These are phyloP conservation scores for Elysia crispata DNA, from an alignment of 2,888 invertebrate species.

Conservation along the genomic window DNA sequence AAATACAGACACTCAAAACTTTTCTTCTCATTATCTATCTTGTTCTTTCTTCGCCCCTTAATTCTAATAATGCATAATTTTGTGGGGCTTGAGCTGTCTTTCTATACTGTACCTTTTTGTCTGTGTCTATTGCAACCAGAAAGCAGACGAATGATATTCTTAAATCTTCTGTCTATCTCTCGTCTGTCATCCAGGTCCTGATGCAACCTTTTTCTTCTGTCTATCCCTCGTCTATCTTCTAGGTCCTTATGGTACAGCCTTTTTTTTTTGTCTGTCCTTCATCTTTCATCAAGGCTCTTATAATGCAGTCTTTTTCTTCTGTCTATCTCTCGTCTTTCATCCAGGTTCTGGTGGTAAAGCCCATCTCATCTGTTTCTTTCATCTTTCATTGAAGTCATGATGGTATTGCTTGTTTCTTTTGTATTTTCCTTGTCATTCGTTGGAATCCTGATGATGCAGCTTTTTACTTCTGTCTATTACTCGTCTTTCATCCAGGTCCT, in stretches of 20 bases:
- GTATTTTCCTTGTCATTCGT: no score
- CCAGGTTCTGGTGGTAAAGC: not conserved
- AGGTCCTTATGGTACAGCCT: constrained; percentile 13
- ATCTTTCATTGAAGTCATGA: no score
- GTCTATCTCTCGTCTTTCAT: constrained; percentile 37
- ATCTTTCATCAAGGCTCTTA: not conserved
- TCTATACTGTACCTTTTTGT: not conserved
- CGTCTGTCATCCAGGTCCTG: not conserved
- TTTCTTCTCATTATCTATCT: no score
- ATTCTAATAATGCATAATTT: no score
- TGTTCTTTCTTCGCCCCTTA: no score
- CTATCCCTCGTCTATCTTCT: constrained; percentile 43
- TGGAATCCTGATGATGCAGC: no score
- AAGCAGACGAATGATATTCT: not conserved
- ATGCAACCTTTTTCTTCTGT: constrained; percentile 35
- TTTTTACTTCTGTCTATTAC: no score
- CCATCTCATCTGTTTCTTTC: no score
- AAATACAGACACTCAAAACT: no score
- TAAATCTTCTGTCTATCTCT: constrained; percentile 1
- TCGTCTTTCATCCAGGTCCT: no score
- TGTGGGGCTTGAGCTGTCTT: no score
- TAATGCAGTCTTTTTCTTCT: constrained; percentile 10
- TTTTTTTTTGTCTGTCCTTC: not conserved
- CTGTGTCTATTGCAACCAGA: not conserved
- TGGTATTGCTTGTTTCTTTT: no score